Percentiles rank a stretch among this genome's conserved stretches.
Conservation (phyloP, 2,888 invertebrate species). For the Limnephilus auricula region DNA sequence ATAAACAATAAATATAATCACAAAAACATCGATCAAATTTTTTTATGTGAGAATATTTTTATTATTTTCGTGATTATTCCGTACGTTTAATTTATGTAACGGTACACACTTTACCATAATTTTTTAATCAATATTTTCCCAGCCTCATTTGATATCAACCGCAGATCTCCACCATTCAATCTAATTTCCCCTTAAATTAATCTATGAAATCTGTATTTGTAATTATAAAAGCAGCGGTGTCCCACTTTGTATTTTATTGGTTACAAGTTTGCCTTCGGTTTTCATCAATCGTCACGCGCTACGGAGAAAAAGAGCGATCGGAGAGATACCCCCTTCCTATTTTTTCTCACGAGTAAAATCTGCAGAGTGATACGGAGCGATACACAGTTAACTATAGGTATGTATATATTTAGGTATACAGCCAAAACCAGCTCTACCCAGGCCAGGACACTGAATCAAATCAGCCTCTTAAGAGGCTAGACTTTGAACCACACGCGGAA, state of each 20-base stretch:
- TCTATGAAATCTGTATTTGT: not conserved
- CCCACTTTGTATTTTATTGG: not conserved
- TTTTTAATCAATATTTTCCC: not conserved
- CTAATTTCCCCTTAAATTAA: not conserved
- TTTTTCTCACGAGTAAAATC: not conserved
- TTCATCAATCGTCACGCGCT: conserved; percentile 17
- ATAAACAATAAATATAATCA: no score
- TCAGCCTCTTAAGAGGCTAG: no score
- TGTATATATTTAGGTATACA: not conserved
- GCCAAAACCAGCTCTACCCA: not conserved
- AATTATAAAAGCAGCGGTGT: not conserved
- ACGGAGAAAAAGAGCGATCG: conserved; percentile 6
- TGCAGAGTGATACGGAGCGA: not conserved
- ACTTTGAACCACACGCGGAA: no score
- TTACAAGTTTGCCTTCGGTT: not conserved
- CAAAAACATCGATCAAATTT: no score
- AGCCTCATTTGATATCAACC: not conserved
- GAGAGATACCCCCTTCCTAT: conserved; percentile 2
- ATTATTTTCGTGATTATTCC: no score
- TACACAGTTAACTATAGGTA: not conserved
- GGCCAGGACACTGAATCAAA: no score
- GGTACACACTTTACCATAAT: no score
- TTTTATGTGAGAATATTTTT: no score
- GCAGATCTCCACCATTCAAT: not conserved
- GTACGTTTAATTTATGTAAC: no score